These are phyloP conservation scores for Panthera uncia DNA, from an alignment of 2,113 vertebrate genomes.

Conservation along the genomic window DNA sequence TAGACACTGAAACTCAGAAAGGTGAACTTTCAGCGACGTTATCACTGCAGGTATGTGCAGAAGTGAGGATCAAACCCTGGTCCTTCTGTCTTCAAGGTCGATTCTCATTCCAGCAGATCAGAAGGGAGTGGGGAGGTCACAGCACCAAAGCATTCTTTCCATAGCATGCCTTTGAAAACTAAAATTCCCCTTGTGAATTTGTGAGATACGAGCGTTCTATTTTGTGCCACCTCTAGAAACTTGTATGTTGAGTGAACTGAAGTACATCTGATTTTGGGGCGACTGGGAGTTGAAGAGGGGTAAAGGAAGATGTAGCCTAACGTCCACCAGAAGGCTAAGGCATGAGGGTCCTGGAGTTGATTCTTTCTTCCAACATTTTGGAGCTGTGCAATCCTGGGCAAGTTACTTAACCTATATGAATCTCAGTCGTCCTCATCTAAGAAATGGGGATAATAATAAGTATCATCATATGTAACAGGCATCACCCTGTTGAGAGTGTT, in stretches of 20 bases:
- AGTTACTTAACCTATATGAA: not conserved
- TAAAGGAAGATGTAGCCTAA: not conserved
- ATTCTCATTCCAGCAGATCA: not conserved
- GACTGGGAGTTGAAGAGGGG: not conserved
- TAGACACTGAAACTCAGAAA: not conserved
- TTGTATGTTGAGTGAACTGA: not conserved
- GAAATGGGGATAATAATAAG: not conserved
- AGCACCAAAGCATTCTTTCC: not conserved
- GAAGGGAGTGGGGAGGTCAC: rapidly evolving
- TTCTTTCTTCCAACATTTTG: not conserved
- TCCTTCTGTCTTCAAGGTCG: not conserved
- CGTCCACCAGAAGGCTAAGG: not conserved
- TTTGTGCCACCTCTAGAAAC: not conserved
- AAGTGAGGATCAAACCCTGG: not conserved
- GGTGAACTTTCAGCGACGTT: not conserved
- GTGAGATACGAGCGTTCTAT: not conserved
- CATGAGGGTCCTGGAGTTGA: not conserved
- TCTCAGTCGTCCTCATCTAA: not conserved
- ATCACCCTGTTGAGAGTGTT: not conserved
- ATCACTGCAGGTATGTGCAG: not conserved
- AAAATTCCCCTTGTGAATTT: not conserved
- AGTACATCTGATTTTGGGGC: not conserved
- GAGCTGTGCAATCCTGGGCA: not conserved
- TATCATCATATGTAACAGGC: rapidly evolving
- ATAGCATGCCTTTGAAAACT: not conserved